phyloP scores from a whole-genome alignment of 2,113 vertebrate species.

The Tyto alba region DNA sequence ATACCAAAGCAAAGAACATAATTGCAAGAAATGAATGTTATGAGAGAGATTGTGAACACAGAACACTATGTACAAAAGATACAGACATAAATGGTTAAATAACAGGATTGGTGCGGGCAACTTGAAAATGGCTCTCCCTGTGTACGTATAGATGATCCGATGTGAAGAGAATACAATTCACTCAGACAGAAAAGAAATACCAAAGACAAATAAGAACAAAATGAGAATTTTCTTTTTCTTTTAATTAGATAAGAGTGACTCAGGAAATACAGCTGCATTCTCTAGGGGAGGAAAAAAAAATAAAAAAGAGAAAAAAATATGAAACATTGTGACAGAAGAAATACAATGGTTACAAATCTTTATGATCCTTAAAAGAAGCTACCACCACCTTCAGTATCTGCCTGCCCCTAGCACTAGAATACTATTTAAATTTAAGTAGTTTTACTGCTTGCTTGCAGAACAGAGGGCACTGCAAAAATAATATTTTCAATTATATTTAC shows the following conservation, averaged over 20 bases:
- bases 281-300: background rate
- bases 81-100: background rate
- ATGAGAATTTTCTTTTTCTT: background rate
- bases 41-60: background rate
- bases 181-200: background rate
- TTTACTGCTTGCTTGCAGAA: background rate
- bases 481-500: background rate
- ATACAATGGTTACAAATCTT: background rate
- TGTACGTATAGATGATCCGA: background rate
- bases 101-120: background rate
- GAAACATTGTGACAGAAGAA: background rate
- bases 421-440: background rate
- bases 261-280: background rate
- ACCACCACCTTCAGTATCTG: background rate
- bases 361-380: background rate
- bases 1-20: background rate
- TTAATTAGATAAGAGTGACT: background rate
- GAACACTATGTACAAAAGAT: background rate
- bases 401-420: background rate
- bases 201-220: background rate
- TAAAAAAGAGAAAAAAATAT: accelerated
- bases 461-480: background rate
- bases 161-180: background rate
- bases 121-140: background rate
- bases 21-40: background rate